phyloP scores from a whole-genome alignment of 2,888 invertebrate genomes.

The Aspidapion aeneum region DNA sequence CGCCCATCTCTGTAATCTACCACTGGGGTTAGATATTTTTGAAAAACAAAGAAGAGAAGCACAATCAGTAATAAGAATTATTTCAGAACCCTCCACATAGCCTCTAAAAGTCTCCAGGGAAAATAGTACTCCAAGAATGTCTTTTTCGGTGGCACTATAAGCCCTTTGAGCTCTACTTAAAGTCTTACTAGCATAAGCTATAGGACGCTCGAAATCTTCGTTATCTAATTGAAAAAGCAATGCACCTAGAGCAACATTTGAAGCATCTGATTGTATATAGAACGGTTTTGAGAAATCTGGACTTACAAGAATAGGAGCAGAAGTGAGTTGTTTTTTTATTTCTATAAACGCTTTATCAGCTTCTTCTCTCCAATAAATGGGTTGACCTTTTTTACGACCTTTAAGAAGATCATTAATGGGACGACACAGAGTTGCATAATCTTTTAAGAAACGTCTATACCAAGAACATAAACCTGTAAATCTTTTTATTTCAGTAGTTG shows the following conservation, averaged over 20 bases:
- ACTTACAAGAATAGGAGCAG: slow-evolving; percentile 26
- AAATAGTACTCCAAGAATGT: no score
- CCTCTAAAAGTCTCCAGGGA: no score
- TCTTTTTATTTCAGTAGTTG: slow-evolving; percentile 17
- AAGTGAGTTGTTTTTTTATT: slow-evolving; percentile 22
- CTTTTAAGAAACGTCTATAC: slow-evolving; percentile 18
- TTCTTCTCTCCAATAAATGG: slow-evolving; percentile 19
- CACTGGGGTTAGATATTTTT: no score
- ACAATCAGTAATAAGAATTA: no score
- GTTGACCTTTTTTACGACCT: slow-evolving; percentile 21
- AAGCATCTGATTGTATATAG: slow-evolving; percentile 31
- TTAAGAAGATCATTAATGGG: slow-evolving; percentile 22
- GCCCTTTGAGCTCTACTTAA: no score
- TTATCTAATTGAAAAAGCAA: slow-evolving; percentile 19
- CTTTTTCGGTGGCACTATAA: no score
- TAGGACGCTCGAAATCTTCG: slow-evolving; percentile 18
- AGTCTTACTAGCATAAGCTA: no score
- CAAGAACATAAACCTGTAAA: slow-evolving; percentile 19
- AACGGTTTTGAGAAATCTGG: slow-evolving; percentile 29
- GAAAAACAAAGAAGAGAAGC: no score
- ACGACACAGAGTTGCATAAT: slow-evolving; percentile 17
- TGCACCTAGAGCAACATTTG: no score
- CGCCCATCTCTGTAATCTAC: no score
- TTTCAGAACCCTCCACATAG: no score
- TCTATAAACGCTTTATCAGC: slow-evolving; percentile 18